These are phyloP conservation scores for Rhodophaea formosa DNA, from an alignment of 2,888 invertebrate species.

Conservation along the genomic window DNA sequence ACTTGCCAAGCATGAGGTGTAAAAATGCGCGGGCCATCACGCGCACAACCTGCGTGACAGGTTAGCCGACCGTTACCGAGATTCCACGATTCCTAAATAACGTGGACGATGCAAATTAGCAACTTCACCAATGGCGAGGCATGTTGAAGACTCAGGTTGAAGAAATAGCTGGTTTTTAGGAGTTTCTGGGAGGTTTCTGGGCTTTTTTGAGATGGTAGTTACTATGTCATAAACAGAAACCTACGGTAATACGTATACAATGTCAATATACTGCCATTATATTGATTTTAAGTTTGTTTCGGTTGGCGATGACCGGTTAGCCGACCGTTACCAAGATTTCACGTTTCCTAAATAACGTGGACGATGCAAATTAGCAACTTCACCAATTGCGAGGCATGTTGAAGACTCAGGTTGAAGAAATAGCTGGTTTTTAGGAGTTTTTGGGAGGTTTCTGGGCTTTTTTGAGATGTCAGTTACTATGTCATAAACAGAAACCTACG, in stretches of 20 bases:
- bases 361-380: slow-evolving; percentile 64
- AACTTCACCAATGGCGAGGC: slow-evolving; percentile 40
- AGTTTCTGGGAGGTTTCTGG: not conserved
- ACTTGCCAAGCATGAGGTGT: slow-evolving; percentile 8
- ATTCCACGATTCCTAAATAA: slow-evolving; percentile 66
- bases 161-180: not conserved
- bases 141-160: not conserved
- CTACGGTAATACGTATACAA: too few relatives aligned
- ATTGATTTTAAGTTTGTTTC: too few relatives aligned
- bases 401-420: not conserved
- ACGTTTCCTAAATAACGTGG: slow-evolving; percentile 62
- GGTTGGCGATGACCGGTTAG: slow-evolving; percentile 46
- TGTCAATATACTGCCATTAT: too few relatives aligned
- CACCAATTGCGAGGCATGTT: slow-evolving; percentile 32
- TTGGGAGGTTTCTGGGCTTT: too few relatives aligned
- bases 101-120: slow-evolving; percentile 65
- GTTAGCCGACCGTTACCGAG: slow-evolving; percentile 59
- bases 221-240: too few relatives aligned
- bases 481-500: too few relatives aligned
- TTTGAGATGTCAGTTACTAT: not conserved
- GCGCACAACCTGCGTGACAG: slow-evolving; percentile 34
- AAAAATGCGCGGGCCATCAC: slow-evolving; percentile 16
- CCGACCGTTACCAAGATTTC: slow-evolving; percentile 66
- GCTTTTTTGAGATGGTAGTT: not conserved
- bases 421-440: not conserved